phyloP scores from a whole-genome alignment of 2,113 vertebrate species.

The Callionymus lyra region DNA sequence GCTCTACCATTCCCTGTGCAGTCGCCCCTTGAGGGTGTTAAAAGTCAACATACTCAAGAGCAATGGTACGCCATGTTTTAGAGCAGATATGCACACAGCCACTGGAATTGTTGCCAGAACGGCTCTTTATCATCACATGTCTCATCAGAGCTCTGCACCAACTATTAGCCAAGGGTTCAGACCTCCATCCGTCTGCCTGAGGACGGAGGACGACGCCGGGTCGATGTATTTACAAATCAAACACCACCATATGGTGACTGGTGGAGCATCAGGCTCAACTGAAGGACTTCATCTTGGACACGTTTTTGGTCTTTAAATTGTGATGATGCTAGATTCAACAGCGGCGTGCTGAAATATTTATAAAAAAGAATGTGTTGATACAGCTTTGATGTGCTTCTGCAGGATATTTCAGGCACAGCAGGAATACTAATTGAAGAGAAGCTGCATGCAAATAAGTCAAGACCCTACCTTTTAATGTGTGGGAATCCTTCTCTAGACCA shows the following conservation, averaged over 20 bases:
- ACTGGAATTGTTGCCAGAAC: constrained; percentile 22
- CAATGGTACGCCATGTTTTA: constrained; percentile 12
- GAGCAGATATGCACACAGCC: constrained; percentile 9
- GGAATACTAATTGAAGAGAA: constrained; percentile 23
- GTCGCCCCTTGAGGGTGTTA: too few relatives aligned
- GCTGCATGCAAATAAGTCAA: constrained; percentile 29
- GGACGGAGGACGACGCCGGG: constrained; percentile 1
- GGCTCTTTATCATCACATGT: constrained; percentile 43
- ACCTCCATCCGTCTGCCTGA: constrained; percentile 44
- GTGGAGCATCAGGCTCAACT: too few relatives aligned
- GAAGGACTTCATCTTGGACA: too few relatives aligned
- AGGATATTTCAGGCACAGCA: constrained; percentile 12
- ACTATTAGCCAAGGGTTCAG: constrained; percentile 51
- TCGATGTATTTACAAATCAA: constrained; percentile 7
- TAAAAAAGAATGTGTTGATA: constrained; percentile 16
- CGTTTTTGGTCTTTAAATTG: constrained; percentile 3
- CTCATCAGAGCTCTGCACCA: constrained; percentile 34
- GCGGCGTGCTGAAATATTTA: constrained; percentile 23
- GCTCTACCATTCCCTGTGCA: constrained; percentile 2
- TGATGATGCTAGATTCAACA: constrained; percentile 15
- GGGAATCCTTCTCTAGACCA: constrained; percentile 5
- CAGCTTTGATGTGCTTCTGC: constrained; percentile 30
- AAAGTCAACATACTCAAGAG: constrained; percentile 2
- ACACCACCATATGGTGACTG: not conserved
- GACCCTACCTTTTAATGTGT: constrained; percentile 12